phyloP scores from a whole-genome alignment of 2,113 vertebrate species.

The Riparia riparia region DNA sequence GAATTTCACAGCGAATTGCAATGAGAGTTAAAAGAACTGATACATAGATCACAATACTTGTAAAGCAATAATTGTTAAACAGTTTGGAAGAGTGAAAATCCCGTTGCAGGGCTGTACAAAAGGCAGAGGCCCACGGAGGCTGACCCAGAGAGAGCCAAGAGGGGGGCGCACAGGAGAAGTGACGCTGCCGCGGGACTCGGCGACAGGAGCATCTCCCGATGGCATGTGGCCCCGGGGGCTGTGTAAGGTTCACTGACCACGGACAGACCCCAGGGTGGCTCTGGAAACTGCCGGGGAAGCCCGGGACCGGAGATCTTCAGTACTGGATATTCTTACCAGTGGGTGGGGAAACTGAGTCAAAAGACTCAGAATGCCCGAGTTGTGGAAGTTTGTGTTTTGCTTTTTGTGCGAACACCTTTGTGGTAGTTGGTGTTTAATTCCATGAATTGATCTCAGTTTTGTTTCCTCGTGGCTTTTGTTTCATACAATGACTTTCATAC shows the following conservation, averaged over 20 bases:
- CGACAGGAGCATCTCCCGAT: too few species aligned
- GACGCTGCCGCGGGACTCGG: accelerated
- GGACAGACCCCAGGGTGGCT: accelerated
- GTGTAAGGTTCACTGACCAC: accelerated
- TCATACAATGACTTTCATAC: background rate
- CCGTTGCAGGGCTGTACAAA: background rate
- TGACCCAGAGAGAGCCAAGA: too few species aligned
- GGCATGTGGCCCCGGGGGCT: accelerated
- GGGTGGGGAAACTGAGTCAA: background rate
- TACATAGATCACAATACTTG: background rate
- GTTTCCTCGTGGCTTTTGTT: background rate
- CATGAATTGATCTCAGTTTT: background rate
- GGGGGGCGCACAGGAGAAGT: accelerated
- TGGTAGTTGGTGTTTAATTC: background rate
- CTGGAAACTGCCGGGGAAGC: background rate
- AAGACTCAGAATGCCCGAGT: background rate
- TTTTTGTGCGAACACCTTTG: background rate
- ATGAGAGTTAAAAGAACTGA: background rate
- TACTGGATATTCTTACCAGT: accelerated
- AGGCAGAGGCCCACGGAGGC: background rate
- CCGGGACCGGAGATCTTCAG: accelerated
- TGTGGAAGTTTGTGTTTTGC: accelerated
- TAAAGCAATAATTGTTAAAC: background rate
- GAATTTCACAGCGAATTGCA: background rate
- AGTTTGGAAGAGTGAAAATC: background rate